Percentiles rank a stretch among this genome's conserved stretches.
phyloP scores from a whole-genome alignment of 1,140 invertebrate species.

The Hyphantria cunea region DNA sequence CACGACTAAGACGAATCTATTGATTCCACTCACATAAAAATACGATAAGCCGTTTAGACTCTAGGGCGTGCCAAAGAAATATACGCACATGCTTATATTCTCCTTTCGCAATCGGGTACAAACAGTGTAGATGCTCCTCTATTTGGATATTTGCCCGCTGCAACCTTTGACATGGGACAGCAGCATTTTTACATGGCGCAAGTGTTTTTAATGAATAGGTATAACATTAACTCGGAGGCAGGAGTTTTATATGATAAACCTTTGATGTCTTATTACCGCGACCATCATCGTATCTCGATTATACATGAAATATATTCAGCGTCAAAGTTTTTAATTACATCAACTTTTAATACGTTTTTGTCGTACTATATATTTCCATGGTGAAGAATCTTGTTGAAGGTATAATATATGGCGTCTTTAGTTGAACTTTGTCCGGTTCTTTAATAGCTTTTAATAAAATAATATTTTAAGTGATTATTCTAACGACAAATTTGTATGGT shows the following conservation, averaged over 20 bases:
- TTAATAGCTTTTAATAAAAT: too few relatives aligned
- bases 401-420: too few relatives aligned
- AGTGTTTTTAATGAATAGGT: slow-evolving; percentile 72
- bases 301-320: slow-evolving; percentile 65
- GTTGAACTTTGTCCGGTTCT: too few relatives aligned
- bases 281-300: slow-evolving; percentile 56
- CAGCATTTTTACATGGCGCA: slow-evolving; percentile 53
- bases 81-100: too few relatives aligned
- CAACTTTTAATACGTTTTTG: slow-evolving; percentile 1
- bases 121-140: too few relatives aligned
- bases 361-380: neutral
- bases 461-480: too few relatives aligned
- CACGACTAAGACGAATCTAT: too few relatives aligned
- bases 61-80: too few relatives aligned
- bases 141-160: neutral
- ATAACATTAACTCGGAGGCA: slow-evolving; percentile 62
- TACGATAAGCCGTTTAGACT: too few relatives aligned
- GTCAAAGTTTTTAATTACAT: slow-evolving; percentile 60
- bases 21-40: too few relatives aligned
- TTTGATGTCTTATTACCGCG: slow-evolving; percentile 72
- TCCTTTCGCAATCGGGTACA: too few relatives aligned
- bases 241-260: slow-evolving; percentile 61
- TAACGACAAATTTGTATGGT: too few relatives aligned
- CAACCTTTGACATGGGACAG: slow-evolving; percentile 38
- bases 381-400: neutral